A percentile compares a stretch with the other conserved stretches of the same genome.
Evolutionary conservation across 2,888 invertebrate species (phyloP).

Genomic region (Argynnis bischoffii): DNA sequence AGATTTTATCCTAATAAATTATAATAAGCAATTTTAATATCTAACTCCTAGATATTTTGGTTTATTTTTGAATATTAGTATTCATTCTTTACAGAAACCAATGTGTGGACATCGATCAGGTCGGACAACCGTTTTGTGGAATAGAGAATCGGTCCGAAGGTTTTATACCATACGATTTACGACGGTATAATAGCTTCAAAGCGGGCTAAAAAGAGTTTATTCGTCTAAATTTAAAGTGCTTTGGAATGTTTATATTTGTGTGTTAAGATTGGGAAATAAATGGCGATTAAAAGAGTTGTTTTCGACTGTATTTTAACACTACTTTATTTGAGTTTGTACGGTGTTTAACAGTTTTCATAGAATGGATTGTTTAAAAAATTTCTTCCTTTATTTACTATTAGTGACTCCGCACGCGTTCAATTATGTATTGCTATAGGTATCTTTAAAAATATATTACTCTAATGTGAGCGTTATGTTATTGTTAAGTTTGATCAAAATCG

Average conservation of each 20-base stretch:
- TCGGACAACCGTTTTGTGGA: slow-evolving; percentile 78
- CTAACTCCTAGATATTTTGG: slow-evolving; percentile 52
- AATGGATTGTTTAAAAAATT: no score
- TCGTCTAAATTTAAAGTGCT: slow-evolving; percentile 15
- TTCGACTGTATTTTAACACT: slow-evolving; percentile 3
- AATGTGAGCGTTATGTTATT: no score
- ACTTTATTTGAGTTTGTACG: not conserved
- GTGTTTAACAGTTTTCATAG: no score
- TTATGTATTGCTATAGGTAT: not conserved
- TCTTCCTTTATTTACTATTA: no score
- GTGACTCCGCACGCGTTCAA: no score
- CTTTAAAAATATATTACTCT: not conserved
- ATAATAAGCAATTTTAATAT: slow-evolving; percentile 47
- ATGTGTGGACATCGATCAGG: slow-evolving; percentile 70
- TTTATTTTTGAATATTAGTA: no score
- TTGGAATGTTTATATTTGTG: slow-evolving; percentile 11
- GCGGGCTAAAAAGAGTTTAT: slow-evolving; percentile 48
- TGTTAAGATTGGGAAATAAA: slow-evolving; percentile 18
- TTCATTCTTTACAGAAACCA: slow-evolving; percentile 41
- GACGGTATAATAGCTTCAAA: slow-evolving; percentile 49
- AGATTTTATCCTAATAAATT: no score
- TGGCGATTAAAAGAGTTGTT: slow-evolving; percentile 10
- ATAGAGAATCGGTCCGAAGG: slow-evolving; percentile 70
- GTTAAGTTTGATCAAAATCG: no score
- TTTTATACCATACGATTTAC: slow-evolving; percentile 76